Base-by-base conservation (phyloP, 2,888 invertebrate genomes). In the Hydropsyche betteni region DNA sequence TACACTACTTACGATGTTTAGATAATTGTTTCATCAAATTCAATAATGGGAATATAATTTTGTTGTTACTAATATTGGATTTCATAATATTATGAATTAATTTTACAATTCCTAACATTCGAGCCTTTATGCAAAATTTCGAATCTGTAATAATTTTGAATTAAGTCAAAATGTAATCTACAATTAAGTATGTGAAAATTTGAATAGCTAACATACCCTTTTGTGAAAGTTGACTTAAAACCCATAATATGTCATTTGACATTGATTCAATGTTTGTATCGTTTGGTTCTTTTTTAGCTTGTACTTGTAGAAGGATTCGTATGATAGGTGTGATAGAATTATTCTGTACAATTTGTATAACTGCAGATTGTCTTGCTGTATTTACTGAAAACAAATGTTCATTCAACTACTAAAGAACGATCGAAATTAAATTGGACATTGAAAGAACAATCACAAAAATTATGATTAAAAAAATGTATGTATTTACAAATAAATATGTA, bases 121-220 rank as follows among this genome's bases (percentile, higher is more conserved):
- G 87, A 24, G 91, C 88, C 85, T 91, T 92, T 77, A 88, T 83
- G 16, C 91, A 89, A 82, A 93, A 92, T 84, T 91, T 92, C 74
- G 87, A 83, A 77, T 80, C 77, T 79, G 74, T 16, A 64, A 51
- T 58, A 12, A 53, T 16, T 12, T 6, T 24, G 8, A 33, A 16
- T 33, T 68, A 0, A 5, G 8, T 74, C 1, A 12, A n/a, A 38
- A 1, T 50, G 34, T 58, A 2, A 51, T 10, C 14, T 53, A 4
- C 51, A 51, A 51, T 51, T 51, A 51, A 8, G 2, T 2, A 51
- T 51, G 10, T 14, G 74, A 76, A 76, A 50, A 10, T 53, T 75
- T 8, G 0, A 70, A n/a, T 70, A 16, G n/a, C 2, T 2, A 8
- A 61, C 68, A 74, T 85, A 89, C 89, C 89, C 88, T 84, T 86